A percentile compares a stretch with the other conserved stretches of the same genome.
Evolutionary conservation across 2,797 vertebrate species (phyloP).

Genomic region (Lagorchestes hirsutus): DNA sequence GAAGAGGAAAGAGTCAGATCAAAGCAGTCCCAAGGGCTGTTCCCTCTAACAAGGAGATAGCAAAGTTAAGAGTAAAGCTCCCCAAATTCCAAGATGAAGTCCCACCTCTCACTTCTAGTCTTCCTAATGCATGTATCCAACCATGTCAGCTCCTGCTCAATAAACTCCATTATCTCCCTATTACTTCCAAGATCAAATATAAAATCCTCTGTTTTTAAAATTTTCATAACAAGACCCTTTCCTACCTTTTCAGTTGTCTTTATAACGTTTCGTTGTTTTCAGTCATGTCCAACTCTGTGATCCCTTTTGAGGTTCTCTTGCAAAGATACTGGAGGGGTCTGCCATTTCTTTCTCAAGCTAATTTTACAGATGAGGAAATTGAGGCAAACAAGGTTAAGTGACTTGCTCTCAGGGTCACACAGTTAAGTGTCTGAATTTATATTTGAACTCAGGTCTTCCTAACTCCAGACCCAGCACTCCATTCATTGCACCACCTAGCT

Average conservation of each 20-base stretch:
- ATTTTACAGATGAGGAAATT: too few relatives aligned
- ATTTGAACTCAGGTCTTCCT: background rate
- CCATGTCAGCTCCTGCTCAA: background rate
- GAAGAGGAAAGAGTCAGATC: background rate
- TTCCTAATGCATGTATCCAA: background rate
- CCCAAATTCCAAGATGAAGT: too few relatives aligned
- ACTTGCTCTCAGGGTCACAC: background rate
- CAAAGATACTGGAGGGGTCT: too few relatives aligned
- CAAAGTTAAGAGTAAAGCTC: background rate
- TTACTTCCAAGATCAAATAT: background rate
- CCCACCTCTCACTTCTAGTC: too few relatives aligned
- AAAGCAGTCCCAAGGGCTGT: background rate
- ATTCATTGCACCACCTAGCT: background rate
- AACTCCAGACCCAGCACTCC: background rate
- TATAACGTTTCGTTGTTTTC: too few relatives aligned
- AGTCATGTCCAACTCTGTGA: too few relatives aligned
- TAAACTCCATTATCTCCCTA: background rate
- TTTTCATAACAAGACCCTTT: background rate
- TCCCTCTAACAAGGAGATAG: background rate
- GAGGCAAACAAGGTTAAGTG: background rate
- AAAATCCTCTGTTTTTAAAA: background rate
- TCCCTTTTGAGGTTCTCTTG: too few relatives aligned
- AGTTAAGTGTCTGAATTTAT: background rate
- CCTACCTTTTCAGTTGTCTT: background rate
- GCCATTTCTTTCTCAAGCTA: too few relatives aligned